These are phyloP conservation scores for Rotaria magnacalcarata DNA, from an alignment of 2,888 invertebrate genomes.

Conservation along the genomic window DNA sequence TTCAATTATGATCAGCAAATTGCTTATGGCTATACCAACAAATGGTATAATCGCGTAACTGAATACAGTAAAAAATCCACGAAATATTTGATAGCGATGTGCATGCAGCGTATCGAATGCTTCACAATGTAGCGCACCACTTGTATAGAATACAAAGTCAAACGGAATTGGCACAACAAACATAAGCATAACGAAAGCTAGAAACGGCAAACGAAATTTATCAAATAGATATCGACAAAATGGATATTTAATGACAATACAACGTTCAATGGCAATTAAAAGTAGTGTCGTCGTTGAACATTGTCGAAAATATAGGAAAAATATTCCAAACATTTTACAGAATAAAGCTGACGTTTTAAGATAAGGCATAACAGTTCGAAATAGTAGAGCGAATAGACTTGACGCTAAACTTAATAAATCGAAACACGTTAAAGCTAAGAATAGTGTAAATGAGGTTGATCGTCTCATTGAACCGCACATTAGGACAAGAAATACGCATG, in stretches of 20 bases:
- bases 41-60: not conserved
- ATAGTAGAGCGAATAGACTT: not conserved
- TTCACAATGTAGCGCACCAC: slow-evolving; percentile 13
- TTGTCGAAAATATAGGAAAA: slow-evolving; percentile 30
- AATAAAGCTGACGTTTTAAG: not conserved
- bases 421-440: not conserved
- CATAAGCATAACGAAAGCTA: not conserved
- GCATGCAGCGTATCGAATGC: slow-evolving; percentile 4
- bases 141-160: slow-evolving; percentile 28
- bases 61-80: slow-evolving; percentile 30
- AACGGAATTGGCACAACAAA: slow-evolving; percentile 9
- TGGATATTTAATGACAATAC: slow-evolving; percentile 30
- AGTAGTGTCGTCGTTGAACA: slow-evolving; percentile 29
- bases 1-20: slow-evolving; percentile 24
- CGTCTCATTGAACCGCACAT: slow-evolving; percentile 23
- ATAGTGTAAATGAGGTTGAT: slow-evolving; percentile 24
- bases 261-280: slow-evolving; percentile 13
- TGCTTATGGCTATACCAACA: not conserved
- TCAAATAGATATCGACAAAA: slow-evolving; percentile 22
- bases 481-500: not conserved
- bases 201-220: slow-evolving; percentile 32
- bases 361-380: not conserved
- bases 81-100: slow-evolving; percentile 22
- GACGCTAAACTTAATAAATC: slow-evolving; percentile 34
- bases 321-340: slow-evolving; percentile 38